Conservation (phyloP, 2,888 invertebrate genomes). For the Platypus cylindrus region DNA sequence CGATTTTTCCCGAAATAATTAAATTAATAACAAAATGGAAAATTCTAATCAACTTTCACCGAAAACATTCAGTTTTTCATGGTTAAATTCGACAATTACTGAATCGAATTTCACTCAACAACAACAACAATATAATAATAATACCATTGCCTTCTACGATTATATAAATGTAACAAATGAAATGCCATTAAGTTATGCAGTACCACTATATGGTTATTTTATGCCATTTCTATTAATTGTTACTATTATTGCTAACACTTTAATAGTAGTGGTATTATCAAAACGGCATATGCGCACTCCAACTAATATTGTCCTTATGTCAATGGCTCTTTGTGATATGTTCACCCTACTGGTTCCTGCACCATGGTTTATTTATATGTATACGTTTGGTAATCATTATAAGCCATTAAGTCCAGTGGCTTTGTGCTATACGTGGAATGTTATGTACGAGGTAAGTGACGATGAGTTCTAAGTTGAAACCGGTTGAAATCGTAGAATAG, state of each 20-base stretch:
- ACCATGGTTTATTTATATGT: conserved; percentile 86
- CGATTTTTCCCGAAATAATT: too few species aligned
- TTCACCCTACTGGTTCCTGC: conserved; percentile 83
- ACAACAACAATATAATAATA: too few species aligned
- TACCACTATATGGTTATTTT: conserved; percentile 63
- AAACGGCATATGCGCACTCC: conserved; percentile 86
- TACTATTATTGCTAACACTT: conserved; percentile 80
- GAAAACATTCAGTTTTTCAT: too few species aligned
- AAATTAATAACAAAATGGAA: too few species aligned
- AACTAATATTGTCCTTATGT: conserved; percentile 83
- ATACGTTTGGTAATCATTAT: conserved; percentile 77
- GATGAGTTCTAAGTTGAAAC: conserved; percentile 1
- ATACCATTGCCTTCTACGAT: too few species aligned
- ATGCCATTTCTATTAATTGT: conserved; percentile 76
- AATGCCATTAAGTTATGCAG: conserved; percentile 52
- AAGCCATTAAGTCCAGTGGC: conserved; percentile 63
- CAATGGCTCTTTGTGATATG: conserved; percentile 94
- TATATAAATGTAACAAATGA: conserved; percentile 53
- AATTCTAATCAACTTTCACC: too few species aligned
- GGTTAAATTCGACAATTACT: too few species aligned
- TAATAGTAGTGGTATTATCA: conserved; percentile 81
- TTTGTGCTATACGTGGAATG: conserved; percentile 67
- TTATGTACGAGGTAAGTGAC: conserved; percentile 64
- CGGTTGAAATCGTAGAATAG: too few species aligned
- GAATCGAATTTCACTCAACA: too few species aligned